These are phyloP conservation scores for Synanthedon myopaeformis DNA, from an alignment of 2,888 invertebrate species.

Conservation along the genomic window DNA sequence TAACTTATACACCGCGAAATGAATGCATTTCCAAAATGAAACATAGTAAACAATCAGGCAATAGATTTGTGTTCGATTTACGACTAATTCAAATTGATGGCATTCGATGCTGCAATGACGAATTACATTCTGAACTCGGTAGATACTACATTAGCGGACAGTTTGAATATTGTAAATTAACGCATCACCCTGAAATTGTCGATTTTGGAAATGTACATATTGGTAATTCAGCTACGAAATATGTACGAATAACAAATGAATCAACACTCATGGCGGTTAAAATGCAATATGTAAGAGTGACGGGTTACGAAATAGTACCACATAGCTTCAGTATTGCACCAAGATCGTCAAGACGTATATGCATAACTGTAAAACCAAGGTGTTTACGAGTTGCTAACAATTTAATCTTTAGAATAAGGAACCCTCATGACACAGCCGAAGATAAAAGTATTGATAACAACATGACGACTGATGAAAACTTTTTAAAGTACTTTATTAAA, in stretches of 20 bases:
- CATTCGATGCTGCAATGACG: constrained; percentile 41
- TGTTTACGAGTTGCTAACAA: constrained; percentile 27
- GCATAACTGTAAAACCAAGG: constrained; percentile 36
- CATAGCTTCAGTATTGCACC: constrained; percentile 38
- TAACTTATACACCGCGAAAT: constrained; percentile 43
- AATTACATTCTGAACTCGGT: constrained; percentile 53
- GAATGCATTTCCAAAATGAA: constrained; percentile 51
- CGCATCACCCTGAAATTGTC: constrained; percentile 53
- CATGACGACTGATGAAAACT: constrained; percentile 20
- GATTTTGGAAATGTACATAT: constrained; percentile 53
- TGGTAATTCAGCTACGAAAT: constrained; percentile 34
- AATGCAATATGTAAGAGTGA: constrained; percentile 41
- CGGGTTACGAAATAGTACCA: constrained; percentile 51
- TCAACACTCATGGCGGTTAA: constrained; percentile 44
- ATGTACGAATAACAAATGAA: constrained; percentile 51
- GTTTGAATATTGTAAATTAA: constrained; percentile 57
- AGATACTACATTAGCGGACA: constrained; percentile 70
- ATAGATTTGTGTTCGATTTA: constrained; percentile 51
- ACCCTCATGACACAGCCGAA: constrained; percentile 25
- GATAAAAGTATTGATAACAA: constrained; percentile 4
- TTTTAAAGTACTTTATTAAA: constrained; percentile 28
- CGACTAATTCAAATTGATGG: constrained; percentile 48
- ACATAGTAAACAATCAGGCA: constrained; percentile 25
- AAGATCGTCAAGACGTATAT: constrained; percentile 30
- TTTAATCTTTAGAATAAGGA: constrained; percentile 38